Percentiles rank a stretch among this genome's conserved stretches.
phyloP scores from a whole-genome alignment of 2,888 invertebrate species.

The Clepsis dumicolana region DNA sequence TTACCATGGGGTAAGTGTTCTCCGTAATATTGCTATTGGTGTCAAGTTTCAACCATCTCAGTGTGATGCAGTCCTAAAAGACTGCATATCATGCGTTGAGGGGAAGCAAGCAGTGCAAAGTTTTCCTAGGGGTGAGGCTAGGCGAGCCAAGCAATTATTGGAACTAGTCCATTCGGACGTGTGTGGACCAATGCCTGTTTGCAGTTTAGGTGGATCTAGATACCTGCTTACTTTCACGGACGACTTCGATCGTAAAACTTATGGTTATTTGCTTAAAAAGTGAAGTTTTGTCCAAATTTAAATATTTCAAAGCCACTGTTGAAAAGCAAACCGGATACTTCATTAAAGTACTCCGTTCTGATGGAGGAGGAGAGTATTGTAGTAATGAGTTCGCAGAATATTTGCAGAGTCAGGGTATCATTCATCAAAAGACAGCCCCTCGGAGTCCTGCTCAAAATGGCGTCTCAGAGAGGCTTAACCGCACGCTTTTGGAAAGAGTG shows the following conservation, averaged over 20 bases:
- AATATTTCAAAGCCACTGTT: slow-evolving; percentile 22
- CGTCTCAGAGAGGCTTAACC: not conserved
- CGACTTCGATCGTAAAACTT: slow-evolving; percentile 29
- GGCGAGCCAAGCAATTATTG: slow-evolving; percentile 21
- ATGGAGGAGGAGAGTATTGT: slow-evolving; percentile 13
- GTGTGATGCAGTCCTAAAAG: not conserved
- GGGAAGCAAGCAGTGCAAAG: slow-evolving; percentile 30
- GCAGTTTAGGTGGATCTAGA: slow-evolving; percentile 30
- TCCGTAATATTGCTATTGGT: slow-evolving; percentile 15
- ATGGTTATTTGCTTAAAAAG: slow-evolving; percentile 26
- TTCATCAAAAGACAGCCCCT: slow-evolving; percentile 36
- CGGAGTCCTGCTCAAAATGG: slow-evolving; percentile 5
- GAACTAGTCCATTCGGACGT: slow-evolving; percentile 35
- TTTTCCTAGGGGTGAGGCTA: slow-evolving; percentile 31
- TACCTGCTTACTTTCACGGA: slow-evolving; percentile 39
- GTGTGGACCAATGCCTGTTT: too few species aligned
- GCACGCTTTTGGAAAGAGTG: not conserved
- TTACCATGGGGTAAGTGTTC: slow-evolving; percentile 22
- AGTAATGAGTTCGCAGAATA: not conserved
- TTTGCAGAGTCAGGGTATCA: not conserved
- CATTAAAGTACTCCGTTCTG: not conserved
- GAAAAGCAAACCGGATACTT: slow-evolving; percentile 23
- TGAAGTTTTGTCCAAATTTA: slow-evolving; percentile 30
- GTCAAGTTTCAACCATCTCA: not conserved
- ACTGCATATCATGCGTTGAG: slow-evolving; percentile 40